Evolutionary conservation across 2,888 invertebrate species (phyloP), one percentile per base, ranked within the genome.

Genomic region (Callosobruchus maculatus): DNA sequence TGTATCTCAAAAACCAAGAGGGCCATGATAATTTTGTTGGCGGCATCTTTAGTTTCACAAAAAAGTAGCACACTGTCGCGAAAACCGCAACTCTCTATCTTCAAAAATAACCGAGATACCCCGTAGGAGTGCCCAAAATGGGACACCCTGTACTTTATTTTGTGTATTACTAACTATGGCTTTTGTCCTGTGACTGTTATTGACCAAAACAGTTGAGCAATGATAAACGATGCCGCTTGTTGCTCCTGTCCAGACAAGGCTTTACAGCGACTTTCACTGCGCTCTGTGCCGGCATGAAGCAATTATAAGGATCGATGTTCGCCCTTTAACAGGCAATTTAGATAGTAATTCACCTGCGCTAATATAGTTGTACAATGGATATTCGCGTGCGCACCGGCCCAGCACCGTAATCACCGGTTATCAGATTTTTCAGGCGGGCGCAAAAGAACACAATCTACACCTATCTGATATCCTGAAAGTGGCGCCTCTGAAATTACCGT

Each of bases 401-500:
- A 73, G 71, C 72, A 67, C 26, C 69, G 72, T 71, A 78, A 77
- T 79, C 75, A 77, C 66, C 26, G 21, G 18, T 75, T 81, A 80
- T 81, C 80, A 78, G 81, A 81, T 80, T 80, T 80, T 80, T 78
- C 79, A 74, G 74, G 79, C 78, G 78, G 80, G 80, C 80, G 77
- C 78, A 79, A 80, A 79, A 78, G 77, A 76, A 80, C 80, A 81
- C 74, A 79, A 81, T 80, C 80, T 78, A 74, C 81, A 78, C 78
- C 78, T 81, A 81, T 81, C 80, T 76, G 79, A 78, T 81, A 78
- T 79, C 79, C 78, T 75, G 77, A 82, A 81, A 80, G 81, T 80
- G 81, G 81, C 80, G 82, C 81, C 80, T 78, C 75, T 79, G 74
- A 80, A 81, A 82, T 81, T 81, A 77, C 81, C 74, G 74, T 73